These are phyloP conservation scores for Tachina lurida DNA, from an alignment of 2,888 invertebrate species.

Conservation along the genomic window DNA sequence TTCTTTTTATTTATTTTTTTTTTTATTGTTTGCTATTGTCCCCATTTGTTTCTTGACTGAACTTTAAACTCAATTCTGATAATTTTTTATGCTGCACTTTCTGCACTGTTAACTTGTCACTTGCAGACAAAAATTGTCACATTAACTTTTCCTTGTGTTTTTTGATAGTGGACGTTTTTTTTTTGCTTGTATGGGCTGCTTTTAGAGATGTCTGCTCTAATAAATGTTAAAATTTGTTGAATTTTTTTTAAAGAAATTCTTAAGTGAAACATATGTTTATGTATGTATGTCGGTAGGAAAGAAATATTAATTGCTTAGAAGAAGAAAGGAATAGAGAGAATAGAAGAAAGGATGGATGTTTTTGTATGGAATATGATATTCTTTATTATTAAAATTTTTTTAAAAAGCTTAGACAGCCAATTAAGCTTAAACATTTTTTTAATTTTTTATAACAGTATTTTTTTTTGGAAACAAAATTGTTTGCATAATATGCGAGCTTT, in stretches of 20 bases:
- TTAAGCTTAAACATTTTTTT: too few relatives aligned
- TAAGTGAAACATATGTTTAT: slow-evolving; percentile 1
- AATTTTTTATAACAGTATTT: background rate
- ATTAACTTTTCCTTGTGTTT: slow-evolving; percentile 58
- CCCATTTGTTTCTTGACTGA: slow-evolving; percentile 46
- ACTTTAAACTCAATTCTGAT: slow-evolving; percentile 29
- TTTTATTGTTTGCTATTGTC: slow-evolving; percentile 30
- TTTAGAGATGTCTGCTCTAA: slow-evolving; percentile 39
- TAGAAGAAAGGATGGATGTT: background rate
- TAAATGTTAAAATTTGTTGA: slow-evolving; percentile 28
- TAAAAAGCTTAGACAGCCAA: too few relatives aligned
- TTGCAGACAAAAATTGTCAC: slow-evolving; percentile 62
- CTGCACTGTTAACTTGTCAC: slow-evolving; percentile 58
- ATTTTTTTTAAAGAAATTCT: slow-evolving; percentile 17
- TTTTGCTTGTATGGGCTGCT: background rate
- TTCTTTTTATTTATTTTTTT: background rate
- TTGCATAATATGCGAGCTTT: too few relatives aligned
- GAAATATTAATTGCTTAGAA: slow-evolving; percentile 16
- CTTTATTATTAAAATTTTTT: too few relatives aligned
- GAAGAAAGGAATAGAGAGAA: background rate
- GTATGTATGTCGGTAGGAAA: background rate
- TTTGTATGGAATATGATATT: too few relatives aligned
- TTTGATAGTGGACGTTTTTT: slow-evolving; percentile 14
- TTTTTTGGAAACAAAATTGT: background rate
- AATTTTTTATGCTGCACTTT: slow-evolving; percentile 12